These are phyloP conservation scores for Oplegnathus fasciatus DNA, from an alignment of 2,113 vertebrate species.

Conservation along the genomic window DNA sequence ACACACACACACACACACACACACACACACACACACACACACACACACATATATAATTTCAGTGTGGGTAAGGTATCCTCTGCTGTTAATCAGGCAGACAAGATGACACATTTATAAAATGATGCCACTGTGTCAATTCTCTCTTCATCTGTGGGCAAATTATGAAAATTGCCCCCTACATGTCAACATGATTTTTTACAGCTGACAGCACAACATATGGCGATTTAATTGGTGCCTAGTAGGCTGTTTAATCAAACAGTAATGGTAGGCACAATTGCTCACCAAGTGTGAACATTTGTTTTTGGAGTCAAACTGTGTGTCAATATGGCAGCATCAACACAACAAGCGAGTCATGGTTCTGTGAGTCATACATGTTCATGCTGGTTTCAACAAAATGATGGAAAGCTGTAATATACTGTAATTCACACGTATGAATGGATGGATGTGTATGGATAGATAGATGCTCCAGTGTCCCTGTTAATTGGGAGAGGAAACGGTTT, in stretches of 20 bases:
- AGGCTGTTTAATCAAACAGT: conserved; percentile 17
- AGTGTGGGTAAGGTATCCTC: too few relatives aligned
- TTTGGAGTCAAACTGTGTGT: conserved; percentile 61
- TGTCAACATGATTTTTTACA: conserved; percentile 29
- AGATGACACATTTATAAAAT: neutral
- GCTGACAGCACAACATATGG: conserved; percentile 18
- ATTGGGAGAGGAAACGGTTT: neutral
- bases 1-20: too few relatives aligned
- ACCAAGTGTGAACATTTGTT: conserved; percentile 47
- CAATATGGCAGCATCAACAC: conserved; percentile 47
- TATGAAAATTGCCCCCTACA: neutral
- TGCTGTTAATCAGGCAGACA: neutral
- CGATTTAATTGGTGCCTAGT: conserved; percentile 7
- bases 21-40: too few relatives aligned
- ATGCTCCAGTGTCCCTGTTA: neutral
- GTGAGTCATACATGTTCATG: conserved; percentile 53
- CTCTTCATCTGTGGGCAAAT: conserved; percentile 3
- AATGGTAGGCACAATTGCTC: conserved; percentile 12
- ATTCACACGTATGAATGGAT: neutral
- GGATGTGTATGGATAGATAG: neutral
- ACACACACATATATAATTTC: too few relatives aligned
- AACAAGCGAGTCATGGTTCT: conserved; percentile 37
- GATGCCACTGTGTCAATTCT: neutral
- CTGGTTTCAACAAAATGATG: neutral
- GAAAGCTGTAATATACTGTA: conserved; percentile 12